phyloP scores from a whole-genome alignment of 2,888 invertebrate species.

The Nomada fucata region DNA sequence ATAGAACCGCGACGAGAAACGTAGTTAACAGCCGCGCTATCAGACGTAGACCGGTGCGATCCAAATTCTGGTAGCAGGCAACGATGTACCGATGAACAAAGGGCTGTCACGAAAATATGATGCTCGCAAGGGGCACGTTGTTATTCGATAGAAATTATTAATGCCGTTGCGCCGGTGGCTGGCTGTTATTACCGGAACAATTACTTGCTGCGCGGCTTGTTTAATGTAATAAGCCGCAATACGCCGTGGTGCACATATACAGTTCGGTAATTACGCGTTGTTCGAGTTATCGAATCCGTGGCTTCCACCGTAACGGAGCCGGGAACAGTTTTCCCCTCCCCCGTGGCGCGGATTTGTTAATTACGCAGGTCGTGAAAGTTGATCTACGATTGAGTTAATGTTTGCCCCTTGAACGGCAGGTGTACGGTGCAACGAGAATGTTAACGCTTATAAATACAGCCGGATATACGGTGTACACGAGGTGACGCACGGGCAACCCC shows the following conservation, averaged over 20 bases:
- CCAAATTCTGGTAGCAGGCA: neutral
- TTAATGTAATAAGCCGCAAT: constrained; percentile 56
- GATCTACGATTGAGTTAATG: constrained; percentile 11
- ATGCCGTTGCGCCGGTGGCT: constrained; percentile 7
- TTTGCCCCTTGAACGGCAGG: neutral
- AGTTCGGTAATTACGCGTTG: constrained; percentile 23
- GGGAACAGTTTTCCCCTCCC: constrained; percentile 8
- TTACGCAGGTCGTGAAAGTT: constrained; percentile 19
- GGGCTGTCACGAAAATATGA: constrained; percentile 55
- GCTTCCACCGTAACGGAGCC: neutral
- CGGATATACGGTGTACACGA: too few relatives aligned
- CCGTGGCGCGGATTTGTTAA: constrained; percentile 36
- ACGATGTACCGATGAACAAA: constrained; percentile 26
- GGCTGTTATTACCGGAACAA: constrained; percentile 51
- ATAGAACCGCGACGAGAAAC: too few relatives aligned
- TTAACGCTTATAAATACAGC: too few relatives aligned
- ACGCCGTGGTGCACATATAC: constrained; percentile 12
- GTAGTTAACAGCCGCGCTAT: neutral
- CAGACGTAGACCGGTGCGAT: constrained; percentile 4
- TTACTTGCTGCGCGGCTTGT: constrained; percentile 52
- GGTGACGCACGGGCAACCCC: too few relatives aligned
- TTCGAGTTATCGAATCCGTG: constrained; percentile 28
- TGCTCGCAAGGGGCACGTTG: constrained; percentile 8
- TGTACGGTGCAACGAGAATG: too few relatives aligned
- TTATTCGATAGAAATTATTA: constrained; percentile 48